Conservation (phyloP, 2,888 invertebrate species). For the Slavum lentiscoides region DNA sequence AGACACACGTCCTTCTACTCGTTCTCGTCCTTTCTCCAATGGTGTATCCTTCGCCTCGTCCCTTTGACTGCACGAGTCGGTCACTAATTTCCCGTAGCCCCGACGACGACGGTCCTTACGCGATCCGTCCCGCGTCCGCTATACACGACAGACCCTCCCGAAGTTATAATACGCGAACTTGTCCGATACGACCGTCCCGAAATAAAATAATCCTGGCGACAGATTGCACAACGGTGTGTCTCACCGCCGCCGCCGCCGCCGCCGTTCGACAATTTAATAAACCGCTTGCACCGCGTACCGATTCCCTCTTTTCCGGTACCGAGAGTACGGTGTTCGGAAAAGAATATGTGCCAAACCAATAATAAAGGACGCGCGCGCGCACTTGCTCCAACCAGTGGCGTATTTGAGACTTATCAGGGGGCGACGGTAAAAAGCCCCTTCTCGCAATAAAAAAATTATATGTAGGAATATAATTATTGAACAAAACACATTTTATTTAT, state of each 20-base stretch:
- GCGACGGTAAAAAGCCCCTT: no score
- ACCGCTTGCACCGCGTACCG: background rate
- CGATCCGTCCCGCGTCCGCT: background rate
- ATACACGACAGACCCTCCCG: background rate
- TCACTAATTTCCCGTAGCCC: background rate
- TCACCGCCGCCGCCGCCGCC: background rate
- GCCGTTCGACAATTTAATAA: conserved; percentile 35
- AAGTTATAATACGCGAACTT: no score
- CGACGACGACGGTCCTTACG: no score
- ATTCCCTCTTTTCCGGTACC: conserved; percentile 13
- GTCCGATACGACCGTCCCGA: background rate
- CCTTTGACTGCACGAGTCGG: no score
- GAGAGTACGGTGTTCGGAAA: background rate
- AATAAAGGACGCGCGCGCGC: conserved; percentile 18
- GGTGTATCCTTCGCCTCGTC: background rate
- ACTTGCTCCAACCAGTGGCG: no score
- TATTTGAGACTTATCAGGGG: no score
- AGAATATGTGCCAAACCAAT: conserved; percentile 30
- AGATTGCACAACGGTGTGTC: conserved; percentile 16
- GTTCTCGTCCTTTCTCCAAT: background rate
- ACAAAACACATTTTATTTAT: no score
- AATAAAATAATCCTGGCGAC: conserved; percentile 48
- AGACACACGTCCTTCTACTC: no score
- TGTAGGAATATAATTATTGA: no score
- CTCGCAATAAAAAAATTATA: no score